A percentile compares a stretch with the other conserved stretches of the same genome.
These are phyloP conservation scores for Carterocephalus palaemon DNA, from an alignment of 2,888 invertebrate species.

Conservation along the genomic window DNA sequence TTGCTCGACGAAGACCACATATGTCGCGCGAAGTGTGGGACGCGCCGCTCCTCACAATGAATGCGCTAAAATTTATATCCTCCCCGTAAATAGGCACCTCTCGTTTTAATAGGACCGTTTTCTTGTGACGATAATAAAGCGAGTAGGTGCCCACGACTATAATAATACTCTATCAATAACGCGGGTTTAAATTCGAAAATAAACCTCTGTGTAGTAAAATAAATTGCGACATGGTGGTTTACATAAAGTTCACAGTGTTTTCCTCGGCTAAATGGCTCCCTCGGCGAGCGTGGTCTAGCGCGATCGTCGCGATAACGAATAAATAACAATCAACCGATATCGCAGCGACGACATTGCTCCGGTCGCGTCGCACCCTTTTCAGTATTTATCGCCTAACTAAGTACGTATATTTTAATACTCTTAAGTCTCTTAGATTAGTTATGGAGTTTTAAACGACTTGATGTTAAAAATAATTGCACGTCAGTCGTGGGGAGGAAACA, in stretches of 20 bases:
- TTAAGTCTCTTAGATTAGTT: slow-evolving; percentile 14
- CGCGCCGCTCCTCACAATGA: slow-evolving; percentile 49
- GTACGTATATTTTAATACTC: slow-evolving; percentile 22
- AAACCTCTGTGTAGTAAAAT: slow-evolving; percentile 17
- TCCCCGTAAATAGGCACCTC: slow-evolving; percentile 10
- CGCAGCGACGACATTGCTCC: slow-evolving; percentile 56
- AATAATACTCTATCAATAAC: slow-evolving; percentile 9
- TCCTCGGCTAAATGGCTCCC: slow-evolving; percentile 27
- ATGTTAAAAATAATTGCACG: neutral
- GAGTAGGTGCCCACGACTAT: too few species aligned
- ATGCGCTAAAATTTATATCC: slow-evolving; percentile 35
- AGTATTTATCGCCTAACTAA: slow-evolving; percentile 31
- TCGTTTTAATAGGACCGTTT: slow-evolving; percentile 11
- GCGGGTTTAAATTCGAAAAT: slow-evolving; percentile 14
- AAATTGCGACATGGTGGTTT: slow-evolving; percentile 20
- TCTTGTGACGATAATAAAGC: slow-evolving; percentile 13
- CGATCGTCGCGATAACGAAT: slow-evolving; percentile 57
- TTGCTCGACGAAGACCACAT: slow-evolving; percentile 52
- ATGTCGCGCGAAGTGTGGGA: slow-evolving; percentile 48
- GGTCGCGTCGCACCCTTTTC: slow-evolving; percentile 35
- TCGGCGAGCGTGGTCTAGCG: slow-evolving; percentile 47
- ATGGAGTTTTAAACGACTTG: slow-evolving; percentile 8
- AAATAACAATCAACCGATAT: slow-evolving; percentile 65
- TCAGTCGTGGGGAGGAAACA: too few species aligned
- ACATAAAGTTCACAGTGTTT: slow-evolving; percentile 30